A percentile compares a stretch with the other conserved stretches of the same genome.
These are phyloP conservation scores for Cataglyphis altisquamis DNA, from an alignment of 2,888 invertebrate species.

Conservation along the genomic window DNA sequence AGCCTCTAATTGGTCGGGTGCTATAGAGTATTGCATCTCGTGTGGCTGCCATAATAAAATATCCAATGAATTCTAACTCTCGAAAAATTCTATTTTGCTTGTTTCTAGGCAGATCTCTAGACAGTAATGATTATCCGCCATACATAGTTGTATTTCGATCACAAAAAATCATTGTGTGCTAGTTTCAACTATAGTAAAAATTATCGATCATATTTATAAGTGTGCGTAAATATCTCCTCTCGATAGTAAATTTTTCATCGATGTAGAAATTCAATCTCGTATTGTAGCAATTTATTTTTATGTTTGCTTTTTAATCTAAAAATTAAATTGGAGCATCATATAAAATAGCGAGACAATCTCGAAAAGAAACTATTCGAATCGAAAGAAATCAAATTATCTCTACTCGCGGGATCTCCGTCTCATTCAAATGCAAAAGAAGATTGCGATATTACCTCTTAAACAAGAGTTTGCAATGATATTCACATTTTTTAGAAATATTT, in stretches of 20 bases:
- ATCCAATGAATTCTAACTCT: background rate
- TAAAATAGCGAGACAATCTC: constrained; percentile 36
- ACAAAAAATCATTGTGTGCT: background rate
- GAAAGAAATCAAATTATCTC: constrained; percentile 22
- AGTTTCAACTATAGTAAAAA: background rate
- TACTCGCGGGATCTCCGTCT: background rate
- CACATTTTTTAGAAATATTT: background rate
- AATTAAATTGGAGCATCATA: constrained; percentile 11
- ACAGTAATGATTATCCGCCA: background rate
- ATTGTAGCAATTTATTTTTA: background rate
- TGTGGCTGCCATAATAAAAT: background rate
- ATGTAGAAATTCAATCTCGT: background rate
- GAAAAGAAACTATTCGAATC: background rate
- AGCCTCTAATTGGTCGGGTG: background rate
- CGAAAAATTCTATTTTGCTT: background rate
- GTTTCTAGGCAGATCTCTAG: background rate
- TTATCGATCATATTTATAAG: constrained; percentile 7
- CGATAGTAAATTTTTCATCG: background rate
- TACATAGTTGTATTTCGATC: background rate
- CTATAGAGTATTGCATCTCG: background rate
- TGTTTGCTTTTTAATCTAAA: constrained; percentile 4
- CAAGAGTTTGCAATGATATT: background rate
- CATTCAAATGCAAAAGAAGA: background rate
- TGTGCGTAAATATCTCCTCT: background rate
- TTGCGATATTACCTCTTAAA: background rate